A percentile compares a stretch with the other conserved stretches of the same genome.
Conservation (phyloP, 64 coral and sea anemone genomes). For the Actinia tenebrosa region DNA sequence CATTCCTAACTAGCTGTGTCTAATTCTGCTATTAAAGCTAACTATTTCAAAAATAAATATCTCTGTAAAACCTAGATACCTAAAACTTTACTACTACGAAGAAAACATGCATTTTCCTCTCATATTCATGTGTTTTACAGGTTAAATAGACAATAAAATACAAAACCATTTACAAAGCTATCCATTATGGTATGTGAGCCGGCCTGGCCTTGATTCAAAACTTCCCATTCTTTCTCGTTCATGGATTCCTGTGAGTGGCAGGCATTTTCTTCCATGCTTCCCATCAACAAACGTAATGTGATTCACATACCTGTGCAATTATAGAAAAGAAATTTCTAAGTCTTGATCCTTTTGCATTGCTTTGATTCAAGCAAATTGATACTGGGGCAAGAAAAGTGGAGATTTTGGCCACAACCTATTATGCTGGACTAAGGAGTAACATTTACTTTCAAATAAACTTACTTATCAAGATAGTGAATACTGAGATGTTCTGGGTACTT, state of each 20-base stretch:
- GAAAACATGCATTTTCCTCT: not conserved
- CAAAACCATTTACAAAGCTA: not conserved
- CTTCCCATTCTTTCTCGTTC: slow-evolving; percentile 13
- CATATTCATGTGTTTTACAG: not conserved
- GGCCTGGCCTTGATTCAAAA: not conserved
- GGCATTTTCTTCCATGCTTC: slow-evolving; percentile 89
- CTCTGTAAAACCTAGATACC: not conserved
- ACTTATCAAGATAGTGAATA: slow-evolving; percentile 87
- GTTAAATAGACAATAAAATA: not conserved
- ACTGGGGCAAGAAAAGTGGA: too few species aligned
- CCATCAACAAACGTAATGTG: slow-evolving; percentile 97
- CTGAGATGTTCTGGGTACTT: slow-evolving; percentile 68
- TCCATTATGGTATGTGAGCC: slow-evolving; percentile 20
- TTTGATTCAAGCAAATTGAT: not conserved
- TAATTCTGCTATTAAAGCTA: not conserved
- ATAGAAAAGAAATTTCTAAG: not conserved
- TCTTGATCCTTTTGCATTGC: not conserved
- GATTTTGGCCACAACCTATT: not conserved
- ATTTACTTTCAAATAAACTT: slow-evolving; percentile 19
- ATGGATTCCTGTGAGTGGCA: slow-evolving; percentile 29
- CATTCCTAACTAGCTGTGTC: not conserved
- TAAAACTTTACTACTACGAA: not conserved
- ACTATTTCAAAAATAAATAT: not conserved
- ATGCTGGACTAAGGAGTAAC: not conserved
- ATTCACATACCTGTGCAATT: slow-evolving; percentile 63